A percentile compares a stretch with the other conserved stretches of the same genome.
Evolutionary conservation across 2,797 vertebrate genomes (phyloP).

Genomic region (Australoheros facetus): DNA sequence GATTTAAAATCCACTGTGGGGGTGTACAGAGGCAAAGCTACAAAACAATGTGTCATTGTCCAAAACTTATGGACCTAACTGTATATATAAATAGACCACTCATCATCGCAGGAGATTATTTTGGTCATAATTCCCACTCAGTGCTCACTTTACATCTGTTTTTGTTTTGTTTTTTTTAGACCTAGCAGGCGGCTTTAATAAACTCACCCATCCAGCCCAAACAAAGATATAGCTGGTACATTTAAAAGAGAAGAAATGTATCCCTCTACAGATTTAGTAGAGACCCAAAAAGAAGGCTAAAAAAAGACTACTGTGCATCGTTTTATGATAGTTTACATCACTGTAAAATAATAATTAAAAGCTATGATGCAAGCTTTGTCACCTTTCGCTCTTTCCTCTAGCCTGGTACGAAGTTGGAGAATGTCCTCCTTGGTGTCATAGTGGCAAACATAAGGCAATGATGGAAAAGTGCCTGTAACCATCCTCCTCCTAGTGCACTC

Average conservation of each 20-base stretch:
- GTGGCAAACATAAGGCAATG: slow-evolving; percentile 67
- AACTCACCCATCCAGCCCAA: not conserved
- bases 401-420: slow-evolving; percentile 10
- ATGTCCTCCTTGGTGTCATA: slow-evolving; percentile 65
- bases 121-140: not conserved
- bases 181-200: not conserved
- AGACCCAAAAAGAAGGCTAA: not conserved
- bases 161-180: not conserved
- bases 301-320: too few species aligned
- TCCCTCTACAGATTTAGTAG: too few species aligned
- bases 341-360: not conserved
- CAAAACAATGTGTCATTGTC: too few species aligned
- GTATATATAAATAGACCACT: not conserved
- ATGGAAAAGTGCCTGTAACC: slow-evolving; percentile 64
- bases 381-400: slow-evolving; percentile 51
- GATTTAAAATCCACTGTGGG: not conserved
- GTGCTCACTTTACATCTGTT: not conserved
- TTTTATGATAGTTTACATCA: not conserved
- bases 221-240: not conserved
- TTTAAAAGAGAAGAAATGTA: too few species aligned
- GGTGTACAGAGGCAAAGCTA: not conserved
- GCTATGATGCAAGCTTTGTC: not conserved
- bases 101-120: not conserved
- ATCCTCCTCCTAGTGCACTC: slow-evolving; percentile 71
- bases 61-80: not conserved